Conservation (phyloP, 2,888 invertebrate genomes). For the Sericinus montela region DNA sequence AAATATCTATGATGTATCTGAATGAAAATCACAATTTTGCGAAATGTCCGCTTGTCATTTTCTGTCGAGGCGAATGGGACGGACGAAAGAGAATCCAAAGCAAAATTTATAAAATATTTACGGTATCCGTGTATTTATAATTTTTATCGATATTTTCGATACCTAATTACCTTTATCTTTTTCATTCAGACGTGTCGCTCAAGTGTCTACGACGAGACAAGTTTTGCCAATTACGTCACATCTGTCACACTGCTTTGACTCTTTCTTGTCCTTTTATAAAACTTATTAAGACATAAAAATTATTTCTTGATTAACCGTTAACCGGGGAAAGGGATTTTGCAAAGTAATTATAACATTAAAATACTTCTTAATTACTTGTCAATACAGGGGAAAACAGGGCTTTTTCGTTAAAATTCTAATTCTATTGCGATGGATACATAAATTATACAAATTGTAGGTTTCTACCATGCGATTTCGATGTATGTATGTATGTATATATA, state of each 20-base stretch:
- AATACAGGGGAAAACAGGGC: too few species aligned
- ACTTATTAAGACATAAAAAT: background rate
- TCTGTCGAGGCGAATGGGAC: slow-evolving; percentile 56
- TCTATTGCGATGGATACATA: too few species aligned
- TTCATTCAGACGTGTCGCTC: slow-evolving; percentile 6
- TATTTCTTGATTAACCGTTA: background rate
- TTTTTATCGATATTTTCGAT: slow-evolving; percentile 32
- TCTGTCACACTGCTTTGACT: background rate
- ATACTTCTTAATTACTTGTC: too few species aligned
- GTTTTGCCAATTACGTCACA: background rate
- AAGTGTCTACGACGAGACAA: background rate
- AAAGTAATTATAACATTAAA: background rate
- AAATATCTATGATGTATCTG: slow-evolving; percentile 27
- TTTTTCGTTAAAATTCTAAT: too few species aligned
- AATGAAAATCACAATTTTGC: slow-evolving; percentile 59
- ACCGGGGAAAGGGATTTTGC: background rate
- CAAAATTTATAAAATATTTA: slow-evolving; percentile 45
- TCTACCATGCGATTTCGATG: too few species aligned
- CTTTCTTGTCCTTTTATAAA: background rate
- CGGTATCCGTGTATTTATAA: slow-evolving; percentile 51
- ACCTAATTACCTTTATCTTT: too few species aligned
- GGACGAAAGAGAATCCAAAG: slow-evolving; percentile 27
- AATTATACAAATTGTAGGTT: too few species aligned
- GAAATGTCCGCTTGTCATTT: slow-evolving; percentile 43
- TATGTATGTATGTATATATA: too few species aligned